phyloP scores from a whole-genome alignment of 2,797 vertebrate species.

The Austrolebias charrua region DNA sequence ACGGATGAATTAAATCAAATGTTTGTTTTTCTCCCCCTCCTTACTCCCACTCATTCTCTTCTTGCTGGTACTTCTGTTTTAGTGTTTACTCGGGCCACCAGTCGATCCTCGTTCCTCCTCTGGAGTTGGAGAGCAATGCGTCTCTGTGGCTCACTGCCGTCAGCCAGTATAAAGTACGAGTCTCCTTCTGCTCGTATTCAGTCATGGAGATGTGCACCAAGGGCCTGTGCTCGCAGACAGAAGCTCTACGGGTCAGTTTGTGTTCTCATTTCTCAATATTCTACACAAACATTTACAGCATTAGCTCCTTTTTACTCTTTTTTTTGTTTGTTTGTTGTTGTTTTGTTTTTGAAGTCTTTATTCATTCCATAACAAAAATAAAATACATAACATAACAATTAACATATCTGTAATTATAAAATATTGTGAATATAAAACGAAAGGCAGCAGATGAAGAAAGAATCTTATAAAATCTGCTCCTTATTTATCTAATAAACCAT shows the following conservation, averaged over 20 bases:
- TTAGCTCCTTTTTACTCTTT: not conserved
- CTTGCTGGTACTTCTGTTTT: constrained; percentile 28
- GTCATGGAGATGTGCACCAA: constrained; percentile 99
- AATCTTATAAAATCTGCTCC: too few relatives aligned
- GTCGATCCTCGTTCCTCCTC: constrained; percentile 92
- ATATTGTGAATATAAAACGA: too few relatives aligned
- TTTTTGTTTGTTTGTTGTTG: too few relatives aligned
- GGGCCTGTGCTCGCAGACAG: constrained; percentile 90
- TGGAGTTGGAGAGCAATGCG: constrained; percentile 93
- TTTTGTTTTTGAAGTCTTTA: too few relatives aligned
- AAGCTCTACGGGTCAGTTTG: constrained; percentile 85
- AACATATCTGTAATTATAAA: too few relatives aligned
- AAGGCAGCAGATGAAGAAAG: too few relatives aligned
- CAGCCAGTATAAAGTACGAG: constrained; percentile 93
- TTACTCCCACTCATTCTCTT: constrained; percentile 3
- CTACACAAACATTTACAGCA: not conserved
- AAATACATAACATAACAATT: too few relatives aligned
- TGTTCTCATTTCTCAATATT: constrained; percentile 3
- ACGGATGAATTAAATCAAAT: not conserved
- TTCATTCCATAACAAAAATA: too few relatives aligned
- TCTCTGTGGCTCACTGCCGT: constrained; percentile 94
- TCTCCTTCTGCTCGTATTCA: constrained; percentile 97
- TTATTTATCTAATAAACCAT: too few relatives aligned
- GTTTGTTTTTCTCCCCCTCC: not conserved
- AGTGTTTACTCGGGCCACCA: constrained; percentile 96